phyloP scores from a whole-genome alignment of 2,888 invertebrate species.

The Diaperis boleti region DNA sequence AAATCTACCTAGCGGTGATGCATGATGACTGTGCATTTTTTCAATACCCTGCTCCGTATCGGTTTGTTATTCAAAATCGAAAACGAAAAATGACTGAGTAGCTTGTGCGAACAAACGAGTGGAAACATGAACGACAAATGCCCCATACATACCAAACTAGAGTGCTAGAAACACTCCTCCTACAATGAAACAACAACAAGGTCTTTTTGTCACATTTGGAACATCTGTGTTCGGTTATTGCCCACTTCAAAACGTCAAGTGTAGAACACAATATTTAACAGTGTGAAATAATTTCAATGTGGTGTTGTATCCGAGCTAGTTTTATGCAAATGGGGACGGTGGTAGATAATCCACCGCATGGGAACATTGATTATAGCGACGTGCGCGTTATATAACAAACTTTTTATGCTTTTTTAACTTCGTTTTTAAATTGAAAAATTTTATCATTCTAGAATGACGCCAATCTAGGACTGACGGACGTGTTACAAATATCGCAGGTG shows the following conservation, averaged over 20 bases:
- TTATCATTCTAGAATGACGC: too few species aligned
- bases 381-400: too few species aligned
- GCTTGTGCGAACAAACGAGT: background rate
- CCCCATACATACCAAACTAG: background rate
- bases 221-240: background rate
- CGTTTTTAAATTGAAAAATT: too few species aligned
- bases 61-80: slow-evolving; percentile 21
- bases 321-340: background rate
- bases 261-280: background rate
- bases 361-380: background rate
- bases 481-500: too few species aligned
- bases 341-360: background rate
- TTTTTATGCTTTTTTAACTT: too few species aligned
- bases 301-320: background rate
- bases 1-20: slow-evolving; percentile 27
- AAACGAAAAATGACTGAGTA: slow-evolving; percentile 20
- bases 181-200: background rate
- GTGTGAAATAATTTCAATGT: background rate
- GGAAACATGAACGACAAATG: slow-evolving; percentile 9
- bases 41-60: slow-evolving; percentile 16
- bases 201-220: background rate
- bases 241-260: background rate
- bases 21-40: slow-evolving; percentile 28
- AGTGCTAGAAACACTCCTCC: too few species aligned
- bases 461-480: too few species aligned